Base-by-base conservation (phyloP, 2,888 invertebrate genomes). In the Biston stratarius region DNA sequence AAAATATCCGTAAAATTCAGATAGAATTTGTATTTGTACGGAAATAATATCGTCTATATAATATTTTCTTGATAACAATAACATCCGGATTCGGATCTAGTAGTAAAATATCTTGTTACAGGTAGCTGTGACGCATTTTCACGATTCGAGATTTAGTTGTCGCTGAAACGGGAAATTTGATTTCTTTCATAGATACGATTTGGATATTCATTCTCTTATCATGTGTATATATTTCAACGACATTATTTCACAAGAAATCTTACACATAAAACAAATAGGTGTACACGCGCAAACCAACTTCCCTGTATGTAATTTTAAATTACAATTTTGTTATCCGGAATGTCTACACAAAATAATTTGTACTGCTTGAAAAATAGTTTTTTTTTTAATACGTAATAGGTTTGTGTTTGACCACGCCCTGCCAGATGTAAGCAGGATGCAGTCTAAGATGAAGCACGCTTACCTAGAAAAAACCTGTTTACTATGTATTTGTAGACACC, bases 211-310 rank as follows among this genome's bases (percentile, higher is more conserved):
- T 61, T 49, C 12, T n/a, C 51, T 52, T 52, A 58, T 61, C 45
- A 45, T 38, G 24, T 24, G 24, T 24, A 60, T 49, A 45, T 9
- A n/a, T 52, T 59, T 47, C 14, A 52, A n/a, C 61, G 59, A 59
- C 40, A 38, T 53, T 56, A 60, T 70, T 62, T 64, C 44, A 8
- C 11, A 58, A 47, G 36, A 57, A 64, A 52, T 58, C 57, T 56
- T 24, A 3, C 24, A 24, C 1, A 24, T 24, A 24, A 24, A 24
- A 24, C 24, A 24, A 24, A 24, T 2, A 24, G 24, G 1, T 24
- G 24, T 1, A 24, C 24, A 24, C 1, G 24, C 24, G 3, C 24
- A 24, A 24, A 24, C 24, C 24, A 3, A 24, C 24, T 24, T 24
- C 24, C 24, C 24, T 2, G 24, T 24, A 24, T 24, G 24, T 24